Conservation (phyloP, 1,140 invertebrate species). For the Achroia grisella region DNA sequence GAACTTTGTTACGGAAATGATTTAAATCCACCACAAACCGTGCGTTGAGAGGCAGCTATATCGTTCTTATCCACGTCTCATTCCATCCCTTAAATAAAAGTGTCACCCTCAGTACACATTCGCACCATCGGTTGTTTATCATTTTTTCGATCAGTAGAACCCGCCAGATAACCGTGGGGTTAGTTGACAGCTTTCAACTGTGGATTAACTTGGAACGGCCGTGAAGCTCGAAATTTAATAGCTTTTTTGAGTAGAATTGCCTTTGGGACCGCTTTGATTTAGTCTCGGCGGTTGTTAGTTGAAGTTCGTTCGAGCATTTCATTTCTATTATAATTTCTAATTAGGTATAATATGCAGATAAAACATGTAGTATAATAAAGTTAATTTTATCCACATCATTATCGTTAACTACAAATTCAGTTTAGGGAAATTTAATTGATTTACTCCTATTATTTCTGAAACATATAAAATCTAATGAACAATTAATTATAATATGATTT, state of each 20-base stretch:
- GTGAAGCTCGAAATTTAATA: constrained; percentile 21
- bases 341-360: too few species aligned
- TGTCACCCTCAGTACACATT: constrained; percentile 28
- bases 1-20: too few species aligned
- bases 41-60: too few species aligned
- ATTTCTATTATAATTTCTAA: too few species aligned
- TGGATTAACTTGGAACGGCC: constrained; percentile 20
- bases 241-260: constrained; percentile 11
- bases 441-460: too few species aligned
- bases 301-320: background rate
- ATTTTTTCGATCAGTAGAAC: constrained; percentile 48
- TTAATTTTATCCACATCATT: too few species aligned
- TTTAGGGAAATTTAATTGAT: too few species aligned
- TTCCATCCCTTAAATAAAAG: constrained; percentile 35
- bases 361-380: too few species aligned
- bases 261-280: constrained; percentile 9
- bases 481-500: too few species aligned
- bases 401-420: too few species aligned
- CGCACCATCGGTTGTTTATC: constrained; percentile 43
- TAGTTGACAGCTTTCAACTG: constrained; percentile 24
- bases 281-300: background rate
- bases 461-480: too few species aligned
- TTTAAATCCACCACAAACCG: too few species aligned
- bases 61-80: constrained; percentile 9
- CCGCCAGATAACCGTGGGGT: constrained; percentile 18